Percentiles rank a stretch among this genome's conserved stretches.
These are phyloP conservation scores for Drosophila lacertosa DNA, from an alignment of 1,140 invertebrate species.

Conservation along the genomic window DNA sequence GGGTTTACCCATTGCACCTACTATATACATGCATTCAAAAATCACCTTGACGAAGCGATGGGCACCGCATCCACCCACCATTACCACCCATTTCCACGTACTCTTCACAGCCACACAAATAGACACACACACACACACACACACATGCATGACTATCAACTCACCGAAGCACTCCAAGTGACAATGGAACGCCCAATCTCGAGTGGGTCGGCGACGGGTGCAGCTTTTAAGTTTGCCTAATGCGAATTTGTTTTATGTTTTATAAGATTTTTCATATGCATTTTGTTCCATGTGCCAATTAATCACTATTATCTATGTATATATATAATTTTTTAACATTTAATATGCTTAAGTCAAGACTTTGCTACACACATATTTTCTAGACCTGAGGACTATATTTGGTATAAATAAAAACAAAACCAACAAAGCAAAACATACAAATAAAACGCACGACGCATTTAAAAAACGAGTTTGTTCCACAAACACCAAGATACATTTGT, in stretches of 20 bases:
- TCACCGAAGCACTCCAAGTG: slow-evolving; percentile 1
- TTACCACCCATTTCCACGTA: slow-evolving; percentile 6
- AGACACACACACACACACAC: not conserved
- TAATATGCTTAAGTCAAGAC: slow-evolving; percentile 38
- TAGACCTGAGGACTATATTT: slow-evolving; percentile 50
- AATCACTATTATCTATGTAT: slow-evolving; percentile 1
- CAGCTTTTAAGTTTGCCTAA: slow-evolving; percentile 13
- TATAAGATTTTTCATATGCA: slow-evolving; percentile 3
- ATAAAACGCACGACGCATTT: slow-evolving; percentile 72
- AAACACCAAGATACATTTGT: slow-evolving; percentile 11
- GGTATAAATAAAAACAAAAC: slow-evolving; percentile 13
- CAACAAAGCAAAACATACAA: slow-evolving; percentile 44
- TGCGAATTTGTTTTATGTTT: slow-evolving; percentile 20
- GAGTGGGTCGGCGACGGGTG: slow-evolving; percentile 30
- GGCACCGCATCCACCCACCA: not conserved
- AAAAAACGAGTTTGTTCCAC: slow-evolving; percentile 66
- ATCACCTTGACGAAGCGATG: slow-evolving; percentile 2
- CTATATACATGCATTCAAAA: no score
- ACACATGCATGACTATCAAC: not conserved
- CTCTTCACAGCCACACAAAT: not conserved
- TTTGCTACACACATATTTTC: slow-evolving; percentile 43
- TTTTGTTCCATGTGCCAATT: slow-evolving; percentile 28
- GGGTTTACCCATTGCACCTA: not conserved
- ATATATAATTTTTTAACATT: slow-evolving; percentile 9
- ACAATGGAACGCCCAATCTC: slow-evolving; percentile 5